These are phyloP conservation scores for Crenichthys baileyi DNA, from an alignment of 2,797 vertebrate species.

Conservation along the genomic window DNA sequence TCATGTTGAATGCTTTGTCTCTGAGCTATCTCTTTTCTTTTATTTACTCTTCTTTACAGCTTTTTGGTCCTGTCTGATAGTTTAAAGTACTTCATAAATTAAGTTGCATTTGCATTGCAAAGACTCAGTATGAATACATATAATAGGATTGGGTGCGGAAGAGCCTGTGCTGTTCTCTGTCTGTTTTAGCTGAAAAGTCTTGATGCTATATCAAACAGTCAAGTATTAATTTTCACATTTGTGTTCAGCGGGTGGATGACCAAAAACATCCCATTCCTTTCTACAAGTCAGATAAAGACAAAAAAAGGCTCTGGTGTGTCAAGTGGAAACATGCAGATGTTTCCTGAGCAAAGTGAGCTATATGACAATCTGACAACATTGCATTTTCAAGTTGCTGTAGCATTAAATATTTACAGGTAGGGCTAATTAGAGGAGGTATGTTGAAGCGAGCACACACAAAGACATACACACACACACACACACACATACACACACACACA, in stretches of 20 bases:
- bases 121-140: neutral
- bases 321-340: neutral
- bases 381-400: slow-evolving; percentile 25
- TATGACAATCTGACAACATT: neutral
- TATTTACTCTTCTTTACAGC: neutral
- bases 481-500: slow-evolving; percentile 17
- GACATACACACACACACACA: slow-evolving; percentile 21
- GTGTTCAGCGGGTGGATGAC: neutral
- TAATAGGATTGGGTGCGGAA: neutral
- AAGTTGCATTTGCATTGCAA: neutral
- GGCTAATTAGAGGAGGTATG: slow-evolving; percentile 44
- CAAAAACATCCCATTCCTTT: neutral
- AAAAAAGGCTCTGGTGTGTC: neutral
- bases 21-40: neutral
- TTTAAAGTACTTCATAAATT: neutral
- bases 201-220: neutral
- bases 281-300: neutral
- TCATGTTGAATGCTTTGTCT: neutral
- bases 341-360: neutral
- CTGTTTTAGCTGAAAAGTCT: neutral
- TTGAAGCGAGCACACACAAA: slow-evolving; percentile 11
- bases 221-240: neutral
- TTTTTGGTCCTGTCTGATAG: neutral
- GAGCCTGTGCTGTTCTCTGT: neutral
- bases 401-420: slow-evolving; percentile 54